Conservation (phyloP, 2,113 vertebrate genomes). For the Colossoma macropomum region DNA sequence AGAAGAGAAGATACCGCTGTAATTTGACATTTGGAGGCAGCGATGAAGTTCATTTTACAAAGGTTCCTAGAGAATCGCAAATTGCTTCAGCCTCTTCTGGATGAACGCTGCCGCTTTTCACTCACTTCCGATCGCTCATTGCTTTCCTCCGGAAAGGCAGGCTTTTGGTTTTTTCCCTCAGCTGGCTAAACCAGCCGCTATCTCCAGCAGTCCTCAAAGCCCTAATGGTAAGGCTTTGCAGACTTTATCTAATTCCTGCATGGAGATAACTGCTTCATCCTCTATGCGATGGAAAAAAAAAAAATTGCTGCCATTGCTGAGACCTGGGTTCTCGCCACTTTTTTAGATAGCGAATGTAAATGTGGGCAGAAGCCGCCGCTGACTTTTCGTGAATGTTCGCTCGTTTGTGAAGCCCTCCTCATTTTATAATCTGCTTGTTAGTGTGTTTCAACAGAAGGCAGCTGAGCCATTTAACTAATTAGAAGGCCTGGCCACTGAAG, state of each 20-base stretch:
- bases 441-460: slow-evolving; percentile 16
- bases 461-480: slow-evolving; percentile 43
- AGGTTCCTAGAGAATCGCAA: slow-evolving; percentile 40
- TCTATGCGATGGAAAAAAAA: slow-evolving; percentile 3
- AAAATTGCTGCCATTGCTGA: neutral
- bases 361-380: neutral
- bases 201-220: slow-evolving; percentile 35
- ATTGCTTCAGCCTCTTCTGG: slow-evolving; percentile 30
- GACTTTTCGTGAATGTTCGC: neutral
- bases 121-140: slow-evolving; percentile 22
- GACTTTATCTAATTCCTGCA: slow-evolving; percentile 36
- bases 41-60: slow-evolving; percentile 43
- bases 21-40: slow-evolving; percentile 47
- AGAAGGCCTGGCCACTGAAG: slow-evolving; percentile 22
- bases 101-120: slow-evolving; percentile 26
- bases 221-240: slow-evolving; percentile 29
- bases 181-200: slow-evolving; percentile 17
- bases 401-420: slow-evolving; percentile 1
- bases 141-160: slow-evolving; percentile 21
- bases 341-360: slow-evolving; percentile 10
- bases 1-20: slow-evolving; percentile 40
- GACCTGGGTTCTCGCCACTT: neutral
- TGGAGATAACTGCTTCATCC: slow-evolving; percentile 30
- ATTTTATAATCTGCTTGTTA: slow-evolving; percentile 34
- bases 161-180: slow-evolving; percentile 32